Conservation (phyloP, 2,113 vertebrate species). For the Istiophorus platypterus region DNA sequence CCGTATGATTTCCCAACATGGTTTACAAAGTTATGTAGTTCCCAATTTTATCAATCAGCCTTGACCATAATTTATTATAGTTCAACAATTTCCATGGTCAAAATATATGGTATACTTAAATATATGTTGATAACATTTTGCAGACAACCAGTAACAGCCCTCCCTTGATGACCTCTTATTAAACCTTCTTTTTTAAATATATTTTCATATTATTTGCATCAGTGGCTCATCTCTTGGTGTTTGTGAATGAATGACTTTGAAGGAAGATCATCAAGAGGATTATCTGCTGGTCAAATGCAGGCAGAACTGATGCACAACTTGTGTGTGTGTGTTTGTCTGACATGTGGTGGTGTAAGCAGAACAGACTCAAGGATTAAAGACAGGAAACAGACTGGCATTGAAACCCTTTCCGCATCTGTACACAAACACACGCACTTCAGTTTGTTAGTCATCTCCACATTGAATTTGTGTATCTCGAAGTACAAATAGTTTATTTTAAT, state of each 20-base stretch:
- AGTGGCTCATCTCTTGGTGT: slow-evolving; percentile 12
- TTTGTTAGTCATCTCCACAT: not conserved
- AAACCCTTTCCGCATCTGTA: slow-evolving; percentile 40
- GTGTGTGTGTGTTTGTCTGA: slow-evolving; percentile 31
- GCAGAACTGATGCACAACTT: slow-evolving; percentile 25
- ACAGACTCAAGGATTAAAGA: slow-evolving; percentile 63
- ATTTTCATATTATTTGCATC: not conserved
- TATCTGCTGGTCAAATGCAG: slow-evolving; percentile 46
- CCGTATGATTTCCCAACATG: too few relatives aligned
- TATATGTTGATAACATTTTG: too few relatives aligned
- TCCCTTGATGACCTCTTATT: too few relatives aligned
- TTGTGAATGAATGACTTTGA: slow-evolving; percentile 42
- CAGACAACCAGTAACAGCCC: not conserved
- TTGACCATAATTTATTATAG: too few relatives aligned
- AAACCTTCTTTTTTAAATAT: not conserved
- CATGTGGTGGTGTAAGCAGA: slow-evolving; percentile 52
- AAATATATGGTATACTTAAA: too few relatives aligned
- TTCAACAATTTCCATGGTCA: too few relatives aligned
- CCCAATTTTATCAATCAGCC: too few relatives aligned
- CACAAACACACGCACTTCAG: not conserved
- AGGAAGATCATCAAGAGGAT: slow-evolving; percentile 49
- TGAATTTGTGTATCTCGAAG: not conserved
- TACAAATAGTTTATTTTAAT: not conserved
- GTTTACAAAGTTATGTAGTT: too few relatives aligned
- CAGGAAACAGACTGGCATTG: slow-evolving; percentile 61